Conservation (phyloP, 1,140 invertebrate genomes). For the Leptopilina boulardi region DNA sequence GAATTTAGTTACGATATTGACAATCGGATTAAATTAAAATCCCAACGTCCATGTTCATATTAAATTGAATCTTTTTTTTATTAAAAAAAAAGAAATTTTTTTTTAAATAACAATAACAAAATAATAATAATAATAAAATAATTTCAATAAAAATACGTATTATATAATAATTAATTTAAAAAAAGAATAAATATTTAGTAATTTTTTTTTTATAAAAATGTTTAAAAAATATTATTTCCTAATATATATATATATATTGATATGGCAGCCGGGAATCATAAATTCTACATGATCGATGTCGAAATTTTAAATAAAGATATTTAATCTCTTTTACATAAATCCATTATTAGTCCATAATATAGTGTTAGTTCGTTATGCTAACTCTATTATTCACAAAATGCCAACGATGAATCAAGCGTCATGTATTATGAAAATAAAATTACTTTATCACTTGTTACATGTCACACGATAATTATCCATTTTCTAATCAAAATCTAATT, state of each 20-base stretch:
- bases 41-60: neutral
- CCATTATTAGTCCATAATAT: neutral
- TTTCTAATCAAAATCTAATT: neutral
- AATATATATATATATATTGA: too few relatives aligned
- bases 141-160: too few relatives aligned
- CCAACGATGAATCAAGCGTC: constrained; percentile 2
- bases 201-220: too few relatives aligned
- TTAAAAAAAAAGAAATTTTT: too few relatives aligned
- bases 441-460: constrained; percentile 14
- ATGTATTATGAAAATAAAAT: constrained; percentile 11
- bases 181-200: too few relatives aligned
- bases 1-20: neutral
- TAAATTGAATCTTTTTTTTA: neutral
- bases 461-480: neutral
- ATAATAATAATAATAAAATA: too few relatives aligned
- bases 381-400: neutral
- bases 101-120: too few relatives aligned
- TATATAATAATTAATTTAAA: too few relatives aligned
- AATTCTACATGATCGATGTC: too few relatives aligned
- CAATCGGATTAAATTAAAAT: constrained; percentile 3
- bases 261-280: too few relatives aligned
- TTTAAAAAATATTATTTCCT: too few relatives aligned
- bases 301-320: neutral
- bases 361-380: neutral
- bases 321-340: constrained; percentile 13